phyloP scores from a whole-genome alignment of 2,888 invertebrate species.

The Latrodectus elegans region DNA sequence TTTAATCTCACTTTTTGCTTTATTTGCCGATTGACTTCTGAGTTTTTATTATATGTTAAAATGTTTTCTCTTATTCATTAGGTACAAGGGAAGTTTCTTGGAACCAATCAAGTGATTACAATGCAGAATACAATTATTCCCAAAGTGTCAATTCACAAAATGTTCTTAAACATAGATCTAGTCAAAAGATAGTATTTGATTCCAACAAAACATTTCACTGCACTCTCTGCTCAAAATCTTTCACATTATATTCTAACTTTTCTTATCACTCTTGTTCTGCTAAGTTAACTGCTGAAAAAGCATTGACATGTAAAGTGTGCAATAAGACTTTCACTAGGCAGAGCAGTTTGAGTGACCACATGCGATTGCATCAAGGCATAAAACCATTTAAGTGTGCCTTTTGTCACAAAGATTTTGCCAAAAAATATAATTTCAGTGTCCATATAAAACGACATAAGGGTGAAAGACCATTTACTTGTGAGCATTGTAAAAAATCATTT shows the following conservation, averaged over 20 bases:
- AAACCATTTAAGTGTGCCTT: constrained; percentile 36
- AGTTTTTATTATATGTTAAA: no score
- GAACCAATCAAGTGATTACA: no score
- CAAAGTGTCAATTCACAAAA: no score
- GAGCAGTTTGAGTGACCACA: constrained; percentile 47
- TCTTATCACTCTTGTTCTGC: constrained; percentile 7
- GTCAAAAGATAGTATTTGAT: no score
- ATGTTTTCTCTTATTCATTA: no score
- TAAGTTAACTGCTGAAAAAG: not conserved
- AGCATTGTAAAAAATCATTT: constrained; percentile 6
- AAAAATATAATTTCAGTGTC: constrained; percentile 52
- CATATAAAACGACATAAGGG: constrained; percentile 39
- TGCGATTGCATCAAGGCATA: constrained; percentile 38
- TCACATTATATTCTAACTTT: constrained; percentile 7
- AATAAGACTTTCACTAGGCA: constrained; percentile 48
- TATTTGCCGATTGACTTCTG: no score
- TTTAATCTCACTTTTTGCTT: no score
- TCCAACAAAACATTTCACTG: constrained; percentile 2
- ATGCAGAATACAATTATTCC: no score
- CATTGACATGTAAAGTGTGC: constrained; percentile 19
- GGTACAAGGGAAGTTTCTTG: no score
- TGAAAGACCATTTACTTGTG: not conserved
- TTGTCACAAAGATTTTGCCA: constrained; percentile 39
- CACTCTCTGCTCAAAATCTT: not conserved
- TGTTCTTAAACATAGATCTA: no score